Evolutionary conservation across 2,113 vertebrate genomes (phyloP).

Genomic region (Aythya baeri): DNA sequence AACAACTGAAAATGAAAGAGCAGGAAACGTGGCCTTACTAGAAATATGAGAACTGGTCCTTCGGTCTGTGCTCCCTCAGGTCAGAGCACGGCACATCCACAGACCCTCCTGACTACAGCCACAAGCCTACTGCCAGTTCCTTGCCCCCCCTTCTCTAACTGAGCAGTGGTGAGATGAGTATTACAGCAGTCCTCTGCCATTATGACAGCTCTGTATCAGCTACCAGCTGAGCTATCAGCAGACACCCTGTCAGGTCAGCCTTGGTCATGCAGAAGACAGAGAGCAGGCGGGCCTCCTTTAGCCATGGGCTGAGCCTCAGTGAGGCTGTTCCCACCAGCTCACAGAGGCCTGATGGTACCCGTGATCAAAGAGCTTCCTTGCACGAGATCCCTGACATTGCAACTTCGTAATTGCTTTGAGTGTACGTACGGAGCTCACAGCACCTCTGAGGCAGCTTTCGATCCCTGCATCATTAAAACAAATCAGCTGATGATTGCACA

Average conservation of each 20-base stretch:
- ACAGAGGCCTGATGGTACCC: fast-evolving
- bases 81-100: no score
- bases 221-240: no score
- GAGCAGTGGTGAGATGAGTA: fast-evolving
- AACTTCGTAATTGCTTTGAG: background rate
- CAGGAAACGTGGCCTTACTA: background rate
- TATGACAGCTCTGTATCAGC: background rate
- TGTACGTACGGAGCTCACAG: background rate
- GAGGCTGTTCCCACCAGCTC: background rate
- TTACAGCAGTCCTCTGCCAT: fast-evolving
- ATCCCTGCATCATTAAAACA: background rate
- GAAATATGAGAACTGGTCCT: background rate
- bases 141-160: background rate
- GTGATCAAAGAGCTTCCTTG: no score
- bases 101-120: background rate
- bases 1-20: background rate
- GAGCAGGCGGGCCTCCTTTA: no score
- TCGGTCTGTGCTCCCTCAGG: background rate
- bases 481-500: constrained; percentile 22
- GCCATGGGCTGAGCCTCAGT: background rate
- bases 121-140: fast-evolving
- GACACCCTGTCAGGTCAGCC: fast-evolving
- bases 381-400: fast-evolving
- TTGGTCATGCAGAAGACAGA: background rate
- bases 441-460: background rate